Evolutionary conservation across 2,797 vertebrate species (phyloP), one percentile per base, ranked within the genome.

Genomic region (Betta splendens): DNA sequence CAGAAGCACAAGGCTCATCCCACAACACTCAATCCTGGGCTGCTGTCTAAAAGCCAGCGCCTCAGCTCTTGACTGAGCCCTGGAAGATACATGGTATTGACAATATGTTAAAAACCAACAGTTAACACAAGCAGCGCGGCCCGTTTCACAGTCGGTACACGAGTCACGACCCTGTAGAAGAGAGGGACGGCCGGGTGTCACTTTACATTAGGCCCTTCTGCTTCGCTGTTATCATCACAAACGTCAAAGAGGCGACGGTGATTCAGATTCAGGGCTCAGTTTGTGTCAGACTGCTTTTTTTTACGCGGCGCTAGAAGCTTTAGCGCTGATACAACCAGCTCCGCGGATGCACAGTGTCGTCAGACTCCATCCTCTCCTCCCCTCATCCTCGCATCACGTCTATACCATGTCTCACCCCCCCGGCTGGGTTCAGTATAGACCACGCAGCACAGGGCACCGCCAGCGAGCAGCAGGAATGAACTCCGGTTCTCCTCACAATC

Each of bases 1-100:
- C 77, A 81, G 71, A 72, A 62, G 63, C 45, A 15, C 64, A 47
- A 37, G 16, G 64, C 69, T 78, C 75, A 71, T 77, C 78, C 64
- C 53, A 49, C 75, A 52, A 69, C 72, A 58, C 70, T 77, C 67
- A 64, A 72, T 78, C 75, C 65, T 53, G 21, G 58, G 56, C 47
- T 12, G 55, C 63, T 60, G 64, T 68, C 73, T 44, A 9, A 64
- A 38, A 61, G 64, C 52, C 10, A 10, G 45, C 9, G 46, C 58
- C 52, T 73, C 65, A 39, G 13, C 43, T 35, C 46, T 1, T 0
- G 32, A 48, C 61, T 43, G 59, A 9, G 21, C 22, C 63, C 45
- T 39, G 42, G 32, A 29, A 80, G 61, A 77, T 31, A 33, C 54
- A 55, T n/a, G 48, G 46, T 72, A 82, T 72, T 77, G 77, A 80